Base-by-base conservation (phyloP, 2,797 vertebrate genomes). In the Darevskia nairensis region DNA sequence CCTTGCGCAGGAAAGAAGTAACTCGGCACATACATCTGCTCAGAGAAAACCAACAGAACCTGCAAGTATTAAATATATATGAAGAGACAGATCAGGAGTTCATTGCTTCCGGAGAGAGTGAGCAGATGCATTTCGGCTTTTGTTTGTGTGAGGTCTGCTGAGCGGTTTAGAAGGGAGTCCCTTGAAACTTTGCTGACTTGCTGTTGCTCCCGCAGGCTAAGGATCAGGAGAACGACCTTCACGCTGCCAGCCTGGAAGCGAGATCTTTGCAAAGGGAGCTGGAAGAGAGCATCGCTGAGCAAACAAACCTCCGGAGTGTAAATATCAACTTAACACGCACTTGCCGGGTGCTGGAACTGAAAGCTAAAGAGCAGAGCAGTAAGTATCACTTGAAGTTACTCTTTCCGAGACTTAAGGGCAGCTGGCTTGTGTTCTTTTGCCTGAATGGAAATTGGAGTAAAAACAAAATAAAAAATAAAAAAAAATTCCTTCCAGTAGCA, bases 31-130 rank as follows among this genome's bases (percentile, higher is more conserved):
- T 93, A 94, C 94, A 94, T 92, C 93, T 94, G 94, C 85, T 61
- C 95, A 93, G 0, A 90, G 82, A 92, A 64, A 92, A 61, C 88
- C 74, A 94, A 94, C 92, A 93, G 93, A 94, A 88, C 95, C 88
- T 92, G 92, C 94, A 92, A 94, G 92, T 1, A 90, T 94, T 85
- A 93, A 94, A 96, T 55, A 4, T 55, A 94, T 95, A 64, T 61
- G 59, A 19, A 97, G 96, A 96, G 96, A 95, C 95, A 86, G 89
- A 90, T 81, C 29, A n/a, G n/a, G n/a, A n/a, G n/a, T n/a, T n/a
- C n/a, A 74, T 95, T 95, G 89, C 94, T 96, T 95, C 95, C 95
- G 95, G 95, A 95, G 95, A 92, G 17, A 74, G 92, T 93, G 92
- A 94, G 90, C 95, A 94, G 95, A 95, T 91, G 91, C 91, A 89